These are phyloP conservation scores for Lepas anatifera DNA, from an alignment of 2,888 invertebrate species.

Conservation along the genomic window DNA sequence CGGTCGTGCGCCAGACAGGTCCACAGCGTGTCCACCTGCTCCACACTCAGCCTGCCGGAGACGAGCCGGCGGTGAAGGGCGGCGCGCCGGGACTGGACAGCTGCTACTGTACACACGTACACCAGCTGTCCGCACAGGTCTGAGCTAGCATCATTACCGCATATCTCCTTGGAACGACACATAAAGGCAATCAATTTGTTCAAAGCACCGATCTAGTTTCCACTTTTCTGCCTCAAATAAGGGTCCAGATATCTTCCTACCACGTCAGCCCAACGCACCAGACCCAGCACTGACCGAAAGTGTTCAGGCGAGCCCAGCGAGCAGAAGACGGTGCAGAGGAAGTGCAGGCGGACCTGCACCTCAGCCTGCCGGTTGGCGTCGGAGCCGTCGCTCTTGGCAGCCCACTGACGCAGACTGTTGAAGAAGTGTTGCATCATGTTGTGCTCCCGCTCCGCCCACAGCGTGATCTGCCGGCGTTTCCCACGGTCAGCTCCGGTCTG, in stretches of 20 bases:
- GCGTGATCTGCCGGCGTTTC: conserved; percentile 72
- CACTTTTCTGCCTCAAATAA: too few relatives aligned
- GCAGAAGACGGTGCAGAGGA: conserved; percentile 83
- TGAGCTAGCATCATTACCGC: too few relatives aligned
- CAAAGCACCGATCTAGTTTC: too few relatives aligned
- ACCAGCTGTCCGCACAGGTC: too few relatives aligned
- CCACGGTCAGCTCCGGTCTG: too few relatives aligned
- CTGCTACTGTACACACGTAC: too few relatives aligned
- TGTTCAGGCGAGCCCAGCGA: conserved; percentile 77
- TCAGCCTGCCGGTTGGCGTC: conserved; percentile 66
- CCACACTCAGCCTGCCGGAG: conserved; percentile 63
- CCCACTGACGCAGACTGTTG: conserved; percentile 55
- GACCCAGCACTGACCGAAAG: conserved; percentile 60
- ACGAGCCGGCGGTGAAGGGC: too few relatives aligned
- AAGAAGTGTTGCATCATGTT: conserved; percentile 89
- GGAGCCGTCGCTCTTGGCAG: background rate
- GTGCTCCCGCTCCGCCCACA: conserved; percentile 86
- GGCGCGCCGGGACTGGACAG: too few relatives aligned
- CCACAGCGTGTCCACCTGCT: conserved; percentile 86
- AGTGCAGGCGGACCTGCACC: conserved; percentile 80
- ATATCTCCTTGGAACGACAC: too few relatives aligned
- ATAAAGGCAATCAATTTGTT: too few relatives aligned
- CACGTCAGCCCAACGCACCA: too few relatives aligned
- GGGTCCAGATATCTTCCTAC: too few relatives aligned
- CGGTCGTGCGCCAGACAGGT: conserved; percentile 72